Evolutionary conservation across 1,140 invertebrate genomes (phyloP).

Genomic region (Zaprionus gabonicus): DNA sequence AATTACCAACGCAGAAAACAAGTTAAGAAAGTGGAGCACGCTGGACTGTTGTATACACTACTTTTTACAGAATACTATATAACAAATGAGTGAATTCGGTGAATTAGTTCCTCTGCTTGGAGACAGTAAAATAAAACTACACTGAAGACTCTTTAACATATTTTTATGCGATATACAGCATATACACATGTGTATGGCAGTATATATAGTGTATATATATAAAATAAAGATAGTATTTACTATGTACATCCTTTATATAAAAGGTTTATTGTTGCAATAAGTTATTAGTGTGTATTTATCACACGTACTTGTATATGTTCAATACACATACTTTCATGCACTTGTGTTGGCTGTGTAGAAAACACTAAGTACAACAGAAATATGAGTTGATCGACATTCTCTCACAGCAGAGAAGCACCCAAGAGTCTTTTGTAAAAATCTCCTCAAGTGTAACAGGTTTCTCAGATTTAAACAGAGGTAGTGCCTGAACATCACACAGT

Average conservation of each 20-base stretch:
- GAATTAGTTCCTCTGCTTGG: no score
- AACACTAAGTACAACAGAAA: conserved; percentile 49
- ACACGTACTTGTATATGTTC: neutral
- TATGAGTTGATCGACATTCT: conserved; percentile 69
- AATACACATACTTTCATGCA: neutral
- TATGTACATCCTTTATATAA: no score
- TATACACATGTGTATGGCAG: no score
- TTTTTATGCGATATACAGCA: neutral
- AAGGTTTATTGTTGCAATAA: no score
- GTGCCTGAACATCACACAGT: conserved; percentile 54
- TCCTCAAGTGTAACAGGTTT: conserved; percentile 82
- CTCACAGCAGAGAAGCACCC: conserved; percentile 20
- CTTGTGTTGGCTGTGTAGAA: neutral
- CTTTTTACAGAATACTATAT: neutral
- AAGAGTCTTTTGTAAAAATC: conserved; percentile 72
- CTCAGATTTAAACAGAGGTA: conserved; percentile 72
- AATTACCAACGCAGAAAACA: conserved; percentile 62
- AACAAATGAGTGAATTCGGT: neutral
- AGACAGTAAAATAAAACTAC: neutral
- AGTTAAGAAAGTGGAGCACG: conserved; percentile 7
- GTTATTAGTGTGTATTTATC: no score
- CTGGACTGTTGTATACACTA: neutral
- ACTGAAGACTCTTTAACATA: neutral
- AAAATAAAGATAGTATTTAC: no score
- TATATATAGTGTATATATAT: no score